Percentiles rank a stretch among this genome's conserved stretches.
phyloP scores from a whole-genome alignment of 2,113 vertebrate species.

The Peromyscus californicus region DNA sequence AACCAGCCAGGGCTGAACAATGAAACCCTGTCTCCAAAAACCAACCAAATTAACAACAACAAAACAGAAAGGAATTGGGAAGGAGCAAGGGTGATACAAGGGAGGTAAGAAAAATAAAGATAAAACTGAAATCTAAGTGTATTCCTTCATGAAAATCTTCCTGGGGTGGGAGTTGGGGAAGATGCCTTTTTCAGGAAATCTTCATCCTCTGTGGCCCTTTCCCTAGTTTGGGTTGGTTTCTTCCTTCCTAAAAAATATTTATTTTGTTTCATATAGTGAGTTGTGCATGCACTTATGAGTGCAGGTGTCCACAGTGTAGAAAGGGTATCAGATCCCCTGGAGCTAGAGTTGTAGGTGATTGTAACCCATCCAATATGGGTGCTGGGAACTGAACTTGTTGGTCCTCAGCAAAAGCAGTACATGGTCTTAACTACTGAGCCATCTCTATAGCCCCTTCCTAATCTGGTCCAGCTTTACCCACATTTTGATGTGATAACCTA shows the following conservation, averaged over 20 bases:
- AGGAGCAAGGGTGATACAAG: background rate
- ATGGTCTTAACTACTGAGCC: background rate
- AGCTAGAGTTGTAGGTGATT: background rate
- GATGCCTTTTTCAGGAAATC: background rate
- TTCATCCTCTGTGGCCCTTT: background rate
- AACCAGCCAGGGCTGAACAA: background rate
- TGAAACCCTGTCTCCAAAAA: background rate
- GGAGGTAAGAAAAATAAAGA: background rate
- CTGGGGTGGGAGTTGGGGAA: background rate
- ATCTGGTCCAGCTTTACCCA: accelerated
- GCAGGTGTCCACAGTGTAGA: background rate
- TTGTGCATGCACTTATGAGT: background rate
- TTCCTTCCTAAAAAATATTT: background rate
- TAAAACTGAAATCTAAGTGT: background rate
- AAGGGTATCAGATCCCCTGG: background rate
- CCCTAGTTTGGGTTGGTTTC: background rate
- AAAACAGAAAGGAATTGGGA: background rate
- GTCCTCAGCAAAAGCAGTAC: background rate
- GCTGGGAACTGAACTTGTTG: background rate
- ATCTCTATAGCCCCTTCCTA: background rate
- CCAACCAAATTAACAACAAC: background rate
- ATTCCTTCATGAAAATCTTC: background rate
- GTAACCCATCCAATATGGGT: background rate
- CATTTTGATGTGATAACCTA: background rate
- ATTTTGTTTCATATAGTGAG: background rate